phyloP scores from a whole-genome alignment of 1,140 invertebrate species.

The Arion vulgaris region DNA sequence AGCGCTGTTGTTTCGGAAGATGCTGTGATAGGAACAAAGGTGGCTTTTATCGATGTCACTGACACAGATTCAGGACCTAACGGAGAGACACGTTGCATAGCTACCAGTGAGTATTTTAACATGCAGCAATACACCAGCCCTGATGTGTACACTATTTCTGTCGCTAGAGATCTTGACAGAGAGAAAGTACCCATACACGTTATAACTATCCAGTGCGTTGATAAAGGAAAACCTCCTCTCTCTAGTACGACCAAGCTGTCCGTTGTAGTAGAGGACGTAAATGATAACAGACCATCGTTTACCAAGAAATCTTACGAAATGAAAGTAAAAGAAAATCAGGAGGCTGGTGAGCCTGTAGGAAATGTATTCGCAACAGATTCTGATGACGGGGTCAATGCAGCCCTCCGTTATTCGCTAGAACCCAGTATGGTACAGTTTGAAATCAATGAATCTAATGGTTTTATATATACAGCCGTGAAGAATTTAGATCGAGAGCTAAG shows the following conservation, averaged over 20 bases:
- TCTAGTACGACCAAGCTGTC: constrained; percentile 30
- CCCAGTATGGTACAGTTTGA: constrained; percentile 52
- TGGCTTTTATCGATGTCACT: constrained; percentile 47
- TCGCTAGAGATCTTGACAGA: constrained; percentile 44
- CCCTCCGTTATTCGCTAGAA: constrained; percentile 47
- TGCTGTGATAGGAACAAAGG: constrained; percentile 47
- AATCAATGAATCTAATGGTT: constrained; percentile 75
- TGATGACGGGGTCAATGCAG: constrained; percentile 75
- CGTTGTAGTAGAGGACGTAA: constrained; percentile 50
- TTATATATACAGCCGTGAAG: constrained; percentile 58
- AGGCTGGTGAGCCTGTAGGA: constrained; percentile 37
- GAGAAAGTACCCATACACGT: constrained; percentile 39
- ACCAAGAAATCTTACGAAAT: constrained; percentile 40
- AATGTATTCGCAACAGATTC: constrained; percentile 44
- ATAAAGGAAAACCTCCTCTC: constrained; percentile 46
- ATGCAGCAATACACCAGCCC: constrained; percentile 33
- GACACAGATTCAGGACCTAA: constrained; percentile 53
- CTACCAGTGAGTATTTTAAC: constrained; percentile 39
- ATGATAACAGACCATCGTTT: constrained; percentile 54
- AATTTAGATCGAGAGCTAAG: constrained; percentile 83
- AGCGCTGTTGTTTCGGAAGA: constrained; percentile 43
- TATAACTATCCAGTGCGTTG: constrained; percentile 48
- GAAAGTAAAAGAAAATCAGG: constrained; percentile 43
- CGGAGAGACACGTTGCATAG: constrained; percentile 47
- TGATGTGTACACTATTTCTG: constrained; percentile 50